These are phyloP conservation scores for Apodemus speciosus DNA, from an alignment of 2,113 vertebrate genomes.

Conservation along the genomic window DNA sequence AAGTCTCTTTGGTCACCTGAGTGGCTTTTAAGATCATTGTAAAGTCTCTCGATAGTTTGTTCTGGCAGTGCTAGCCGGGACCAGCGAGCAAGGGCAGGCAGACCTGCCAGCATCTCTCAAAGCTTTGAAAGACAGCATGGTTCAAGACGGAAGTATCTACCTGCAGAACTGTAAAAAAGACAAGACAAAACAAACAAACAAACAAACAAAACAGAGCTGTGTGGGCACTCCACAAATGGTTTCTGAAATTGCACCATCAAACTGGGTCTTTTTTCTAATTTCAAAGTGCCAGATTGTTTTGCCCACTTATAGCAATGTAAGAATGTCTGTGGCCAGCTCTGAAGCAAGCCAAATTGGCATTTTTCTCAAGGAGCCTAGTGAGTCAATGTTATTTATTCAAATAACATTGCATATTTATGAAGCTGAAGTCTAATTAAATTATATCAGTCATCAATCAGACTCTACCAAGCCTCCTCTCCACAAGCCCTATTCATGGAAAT, in stretches of 20 bases:
- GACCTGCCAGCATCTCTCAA: slow-evolving; percentile 10
- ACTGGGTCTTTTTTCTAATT: slow-evolving; percentile 43
- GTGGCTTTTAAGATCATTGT: slow-evolving; percentile 48
- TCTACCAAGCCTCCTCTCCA: slow-evolving; percentile 62
- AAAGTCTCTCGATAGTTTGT: slow-evolving; percentile 17
- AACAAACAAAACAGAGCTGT: not conserved
- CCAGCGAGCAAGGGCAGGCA: not conserved
- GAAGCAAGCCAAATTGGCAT: slow-evolving; percentile 46
- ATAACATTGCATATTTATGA: slow-evolving; percentile 66
- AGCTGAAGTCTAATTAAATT: slow-evolving; percentile 73
- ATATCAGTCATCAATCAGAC: slow-evolving; percentile 70
- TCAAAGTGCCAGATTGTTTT: slow-evolving; percentile 52
- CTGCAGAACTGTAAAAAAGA: not conserved
- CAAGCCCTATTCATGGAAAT: slow-evolving; percentile 41
- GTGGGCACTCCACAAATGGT: not conserved
- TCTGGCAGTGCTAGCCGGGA: not conserved
- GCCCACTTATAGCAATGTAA: not conserved
- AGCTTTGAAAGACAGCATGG: not conserved
- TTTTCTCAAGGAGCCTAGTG: slow-evolving; percentile 55
- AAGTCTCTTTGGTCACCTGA: not conserved
- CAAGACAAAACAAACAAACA: not conserved
- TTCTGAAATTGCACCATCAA: not conserved
- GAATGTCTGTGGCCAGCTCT: slow-evolving; percentile 25
- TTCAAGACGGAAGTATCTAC: not conserved
- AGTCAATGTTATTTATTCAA: slow-evolving; percentile 61